These are phyloP conservation scores for Aphelocoma californica DNA, from an alignment of 2,797 vertebrate genomes.

Conservation along the genomic window DNA sequence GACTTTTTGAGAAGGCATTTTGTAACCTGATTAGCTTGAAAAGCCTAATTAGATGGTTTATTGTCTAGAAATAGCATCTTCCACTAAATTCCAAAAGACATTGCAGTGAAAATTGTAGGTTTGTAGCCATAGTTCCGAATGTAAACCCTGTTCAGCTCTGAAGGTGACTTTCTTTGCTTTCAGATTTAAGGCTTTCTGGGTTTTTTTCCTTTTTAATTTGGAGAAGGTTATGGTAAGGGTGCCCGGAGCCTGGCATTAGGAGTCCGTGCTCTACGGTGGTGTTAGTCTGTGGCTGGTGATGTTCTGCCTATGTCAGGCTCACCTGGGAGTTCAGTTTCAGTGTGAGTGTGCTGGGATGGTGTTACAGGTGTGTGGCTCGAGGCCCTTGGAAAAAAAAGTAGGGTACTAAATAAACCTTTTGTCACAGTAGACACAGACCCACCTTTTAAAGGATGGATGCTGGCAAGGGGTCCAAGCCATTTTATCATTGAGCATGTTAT, in stretches of 20 bases:
- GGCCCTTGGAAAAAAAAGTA: neutral
- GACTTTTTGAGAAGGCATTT: neutral
- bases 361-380: neutral
- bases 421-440: neutral
- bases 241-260: neutral
- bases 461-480: neutral
- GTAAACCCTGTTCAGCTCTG: neutral
- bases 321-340: neutral
- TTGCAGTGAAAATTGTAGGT: constrained; percentile 5
- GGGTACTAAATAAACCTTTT: neutral
- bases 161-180: neutral
- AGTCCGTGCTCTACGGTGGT: fast-evolving
- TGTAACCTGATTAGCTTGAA: constrained; percentile 24
- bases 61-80: constrained; percentile 38
- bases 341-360: fast-evolving
- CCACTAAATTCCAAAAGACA: neutral
- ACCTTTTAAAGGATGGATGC: neutral
- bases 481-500: neutral
- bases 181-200: neutral
- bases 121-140: constrained; percentile 4
- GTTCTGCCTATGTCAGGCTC: neutral
- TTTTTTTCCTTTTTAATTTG: neutral
- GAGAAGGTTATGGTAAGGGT: neutral
- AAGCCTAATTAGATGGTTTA: constrained; percentile 6
- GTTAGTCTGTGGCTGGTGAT: neutral